phyloP scores from a whole-genome alignment of 2,797 vertebrate species.

The Acipenser transmontanus region DNA sequence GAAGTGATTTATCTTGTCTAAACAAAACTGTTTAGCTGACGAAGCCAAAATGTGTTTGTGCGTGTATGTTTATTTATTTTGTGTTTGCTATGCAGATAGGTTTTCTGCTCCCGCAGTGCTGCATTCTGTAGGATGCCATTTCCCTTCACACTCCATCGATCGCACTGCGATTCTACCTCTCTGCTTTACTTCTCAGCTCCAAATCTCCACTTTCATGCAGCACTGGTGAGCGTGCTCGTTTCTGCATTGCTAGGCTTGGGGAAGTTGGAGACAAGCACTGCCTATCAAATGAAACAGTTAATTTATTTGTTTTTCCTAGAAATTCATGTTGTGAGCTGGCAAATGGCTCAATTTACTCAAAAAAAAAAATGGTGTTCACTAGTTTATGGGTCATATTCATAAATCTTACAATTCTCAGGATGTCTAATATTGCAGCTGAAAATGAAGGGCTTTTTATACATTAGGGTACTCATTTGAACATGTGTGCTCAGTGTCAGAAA shows the following conservation, averaged over 20 bases:
- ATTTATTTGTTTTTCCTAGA: slow-evolving; percentile 6
- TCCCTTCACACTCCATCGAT: slow-evolving; percentile 22
- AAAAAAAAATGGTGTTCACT: too few species aligned
- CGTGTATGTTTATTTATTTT: background rate
- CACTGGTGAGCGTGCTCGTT: background rate
- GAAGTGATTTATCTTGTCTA: slow-evolving; percentile 21
- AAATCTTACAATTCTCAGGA: too few species aligned
- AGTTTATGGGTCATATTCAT: too few species aligned
- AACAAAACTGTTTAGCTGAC: slow-evolving; percentile 6
- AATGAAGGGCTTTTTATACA: too few species aligned
- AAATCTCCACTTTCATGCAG: slow-evolving; percentile 10
- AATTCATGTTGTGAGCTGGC: background rate
- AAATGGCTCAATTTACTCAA: background rate
- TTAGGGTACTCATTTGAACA: too few species aligned
- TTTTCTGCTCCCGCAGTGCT: slow-evolving; percentile 4
- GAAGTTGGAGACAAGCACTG: background rate
- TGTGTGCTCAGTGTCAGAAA: too few species aligned
- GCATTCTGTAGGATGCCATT: slow-evolving; percentile 11
- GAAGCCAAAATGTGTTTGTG: slow-evolving; percentile 4
- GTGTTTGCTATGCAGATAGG: slow-evolving; percentile 20
- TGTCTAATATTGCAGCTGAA: too few species aligned
- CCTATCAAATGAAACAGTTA: slow-evolving; percentile 3
- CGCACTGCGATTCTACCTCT: slow-evolving; percentile 4
- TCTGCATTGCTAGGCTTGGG: background rate
- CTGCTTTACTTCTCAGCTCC: slow-evolving; percentile 19